Conservation (phyloP, 1,140 invertebrate species). For the Globodera rostochiensis region DNA sequence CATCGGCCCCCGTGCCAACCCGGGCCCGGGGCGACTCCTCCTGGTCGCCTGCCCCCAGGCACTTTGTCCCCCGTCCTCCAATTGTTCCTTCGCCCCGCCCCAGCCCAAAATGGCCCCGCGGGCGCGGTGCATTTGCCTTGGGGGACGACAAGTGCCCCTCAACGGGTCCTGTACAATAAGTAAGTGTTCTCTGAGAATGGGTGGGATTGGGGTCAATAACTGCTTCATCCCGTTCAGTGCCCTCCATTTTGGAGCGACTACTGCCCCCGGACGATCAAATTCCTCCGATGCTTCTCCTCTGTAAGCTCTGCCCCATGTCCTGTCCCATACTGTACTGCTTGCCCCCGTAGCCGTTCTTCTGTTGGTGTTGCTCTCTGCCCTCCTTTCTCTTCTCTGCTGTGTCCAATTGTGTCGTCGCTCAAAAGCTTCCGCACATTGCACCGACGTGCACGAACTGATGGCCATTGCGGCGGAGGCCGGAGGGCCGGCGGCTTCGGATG, state of each 20-base stretch:
- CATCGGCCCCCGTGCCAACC: slow-evolving; percentile 27
- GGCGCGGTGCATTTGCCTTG: slow-evolving; percentile 36
- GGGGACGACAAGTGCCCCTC: slow-evolving; percentile 19
- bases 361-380: slow-evolving; percentile 7
- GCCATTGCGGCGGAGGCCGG: slow-evolving; percentile 31
- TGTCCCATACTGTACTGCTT: not conserved
- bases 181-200: not conserved
- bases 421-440: not conserved
- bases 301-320: slow-evolving; percentile 6
- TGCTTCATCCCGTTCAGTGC: not conserved
- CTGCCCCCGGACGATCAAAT: not conserved
- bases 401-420: slow-evolving; percentile 13
- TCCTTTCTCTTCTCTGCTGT: slow-evolving; percentile 31
- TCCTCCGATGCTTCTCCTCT: slow-evolving; percentile 11
- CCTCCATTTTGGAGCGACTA: not conserved
- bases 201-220: not conserved
- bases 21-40: slow-evolving; percentile 40
- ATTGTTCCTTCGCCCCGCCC: slow-evolving; percentile 37
- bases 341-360: slow-evolving; percentile 14
- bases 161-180: slow-evolving; percentile 28
- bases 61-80: slow-evolving; percentile 35
- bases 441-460: slow-evolving; percentile 31
- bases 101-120: slow-evolving; percentile 18
- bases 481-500: not conserved
- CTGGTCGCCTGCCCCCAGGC: slow-evolving; percentile 30